Base-by-base conservation (phyloP, 1,140 invertebrate species). In the Amyelois transitella region DNA sequence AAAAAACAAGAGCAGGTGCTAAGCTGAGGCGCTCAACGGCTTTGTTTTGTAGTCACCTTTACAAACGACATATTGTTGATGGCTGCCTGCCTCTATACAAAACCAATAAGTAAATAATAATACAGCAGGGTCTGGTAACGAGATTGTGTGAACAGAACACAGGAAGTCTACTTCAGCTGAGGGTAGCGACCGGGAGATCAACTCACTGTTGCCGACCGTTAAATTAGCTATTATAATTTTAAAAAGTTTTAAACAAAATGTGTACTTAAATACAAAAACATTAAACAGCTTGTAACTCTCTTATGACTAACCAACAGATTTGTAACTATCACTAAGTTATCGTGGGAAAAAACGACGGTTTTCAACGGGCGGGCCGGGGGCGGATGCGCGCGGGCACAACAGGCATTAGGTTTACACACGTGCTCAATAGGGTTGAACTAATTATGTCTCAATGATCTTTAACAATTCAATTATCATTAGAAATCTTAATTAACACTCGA, bases 1-100 rank as follows among this genome's bases (percentile, higher is more conserved):
- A 76, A 80, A 78, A 71, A 72, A 67, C 18, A 24, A 55, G 58
- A 64, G 79, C 81, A 82, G 79, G 81, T 82, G 81, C 65, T 79
- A 71, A 76, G 69, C 72, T 56, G 66, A 70, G 51, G 66, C 65
- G 62, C 60, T 66, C 70, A 75, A 77, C 75, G 71, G 73, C 78
- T 81, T 79, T 81, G 79, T 85, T 82, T 79, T 75, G 75, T 77
- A 76, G 75, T 81, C 75, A 80, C 77, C 77, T 82, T 77, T 81
- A 77, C 62, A 73, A 75, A 69, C 73, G 75, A 83, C 77, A 78
- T 76, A 83, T 81, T 83, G 77, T 79, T 81, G 74, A 83, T 75
- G 70, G 69, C 73, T 67, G 73, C 71, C 66, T 66, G 72, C 77
- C 64, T 71, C 65, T 73, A 77, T 75, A 66, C 71, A 80, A 77